Conservation (phyloP, 1,140 invertebrate species). For the Drosophila trapezifrons region DNA sequence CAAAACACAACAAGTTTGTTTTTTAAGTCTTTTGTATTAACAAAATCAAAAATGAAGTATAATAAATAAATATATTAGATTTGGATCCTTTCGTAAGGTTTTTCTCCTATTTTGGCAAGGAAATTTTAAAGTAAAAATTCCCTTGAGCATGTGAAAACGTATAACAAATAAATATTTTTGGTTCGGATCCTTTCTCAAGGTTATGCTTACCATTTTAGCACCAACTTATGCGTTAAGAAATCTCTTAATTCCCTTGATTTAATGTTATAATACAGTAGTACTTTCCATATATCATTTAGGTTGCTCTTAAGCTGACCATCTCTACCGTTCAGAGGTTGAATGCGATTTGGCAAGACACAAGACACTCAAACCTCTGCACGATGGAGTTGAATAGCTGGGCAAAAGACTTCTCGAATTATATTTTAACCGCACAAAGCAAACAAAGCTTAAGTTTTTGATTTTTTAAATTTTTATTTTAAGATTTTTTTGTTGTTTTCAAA, state of each 20-base stretch:
- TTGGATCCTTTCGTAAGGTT: too few relatives aligned
- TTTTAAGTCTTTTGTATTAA: constrained; percentile 16
- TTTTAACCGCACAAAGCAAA: neutral
- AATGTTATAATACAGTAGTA: too few relatives aligned
- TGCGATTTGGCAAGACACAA: constrained; percentile 46
- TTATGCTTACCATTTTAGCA: too few relatives aligned
- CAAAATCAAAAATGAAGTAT: neutral
- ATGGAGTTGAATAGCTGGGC: constrained; percentile 51
- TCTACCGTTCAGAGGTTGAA: constrained; percentile 72
- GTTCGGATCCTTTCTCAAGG: too few relatives aligned
- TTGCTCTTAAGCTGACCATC: constrained; percentile 55
- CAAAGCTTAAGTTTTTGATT: constrained; percentile 10
- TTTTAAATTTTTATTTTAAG: constrained; percentile 57
- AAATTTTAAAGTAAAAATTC: neutral
- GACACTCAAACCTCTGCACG: constrained; percentile 77
- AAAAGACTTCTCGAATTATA: neutral
- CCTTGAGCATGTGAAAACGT: too few relatives aligned
- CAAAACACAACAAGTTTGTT: too few relatives aligned
- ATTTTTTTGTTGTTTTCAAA: constrained; percentile 38
- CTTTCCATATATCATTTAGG: constrained; percentile 28
- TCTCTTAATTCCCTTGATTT: too few relatives aligned
- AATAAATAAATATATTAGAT: too few relatives aligned
- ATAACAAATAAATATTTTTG: too few relatives aligned
- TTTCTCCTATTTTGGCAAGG: too few relatives aligned
- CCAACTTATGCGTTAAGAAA: too few relatives aligned